A percentile compares a stretch with the other conserved stretches of the same genome.
Evolutionary conservation across 2,888 invertebrate genomes (phyloP).

Genomic region (Sesia bembeciformis): DNA sequence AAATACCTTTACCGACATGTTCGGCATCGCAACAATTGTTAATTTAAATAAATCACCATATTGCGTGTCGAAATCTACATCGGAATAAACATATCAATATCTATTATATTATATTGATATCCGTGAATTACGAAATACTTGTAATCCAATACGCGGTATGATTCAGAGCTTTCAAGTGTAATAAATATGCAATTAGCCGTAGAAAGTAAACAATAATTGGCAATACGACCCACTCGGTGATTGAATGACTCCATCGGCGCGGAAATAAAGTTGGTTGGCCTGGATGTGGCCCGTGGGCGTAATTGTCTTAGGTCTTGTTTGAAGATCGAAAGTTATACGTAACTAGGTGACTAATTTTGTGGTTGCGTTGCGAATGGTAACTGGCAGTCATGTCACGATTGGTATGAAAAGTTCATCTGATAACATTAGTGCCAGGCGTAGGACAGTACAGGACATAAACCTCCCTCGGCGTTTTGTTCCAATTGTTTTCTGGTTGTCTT

Average conservation of each 20-base stretch:
- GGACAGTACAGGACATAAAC: too few species aligned
- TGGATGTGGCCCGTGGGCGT: constrained; percentile 48
- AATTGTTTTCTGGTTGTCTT: too few species aligned
- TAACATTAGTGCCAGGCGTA: constrained; percentile 18
- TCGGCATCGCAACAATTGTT: neutral
- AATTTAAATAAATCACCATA: neutral
- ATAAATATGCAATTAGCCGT: constrained; percentile 46
- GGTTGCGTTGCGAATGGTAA: neutral
- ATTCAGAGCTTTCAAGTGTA: constrained; percentile 1
- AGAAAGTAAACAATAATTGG: constrained; percentile 64
- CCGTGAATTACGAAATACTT: constrained; percentile 1
- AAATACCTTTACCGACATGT: too few species aligned
- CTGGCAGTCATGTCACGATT: neutral
- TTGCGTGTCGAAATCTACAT: neutral
- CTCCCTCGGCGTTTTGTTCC: too few species aligned
- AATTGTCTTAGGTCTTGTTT: constrained; percentile 26
- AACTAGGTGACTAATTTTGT: constrained; percentile 12
- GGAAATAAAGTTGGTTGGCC: constrained; percentile 29
- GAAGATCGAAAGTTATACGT: constrained; percentile 9
- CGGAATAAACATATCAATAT: neutral
- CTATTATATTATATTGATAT: neutral
- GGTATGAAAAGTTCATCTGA: constrained; percentile 14
- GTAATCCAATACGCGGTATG: neutral
- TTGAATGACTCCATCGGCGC: constrained; percentile 36
- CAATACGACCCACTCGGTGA: constrained; percentile 30